Evolutionary conservation across 2,113 vertebrate species (phyloP).

Genomic region (Gallinago undulata): DNA sequence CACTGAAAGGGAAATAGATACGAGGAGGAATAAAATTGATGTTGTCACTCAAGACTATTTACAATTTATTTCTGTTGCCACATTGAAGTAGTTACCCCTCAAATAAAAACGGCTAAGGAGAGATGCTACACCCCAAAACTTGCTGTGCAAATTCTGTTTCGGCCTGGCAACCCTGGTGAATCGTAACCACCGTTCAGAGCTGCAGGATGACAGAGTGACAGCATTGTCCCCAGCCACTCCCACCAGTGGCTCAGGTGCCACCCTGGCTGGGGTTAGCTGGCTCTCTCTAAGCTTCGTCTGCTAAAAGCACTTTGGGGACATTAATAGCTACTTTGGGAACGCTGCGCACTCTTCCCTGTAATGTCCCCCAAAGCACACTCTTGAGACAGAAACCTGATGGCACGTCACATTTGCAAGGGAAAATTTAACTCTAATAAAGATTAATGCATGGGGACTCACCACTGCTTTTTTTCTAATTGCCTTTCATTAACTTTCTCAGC

Average conservation of each 20-base stretch:
- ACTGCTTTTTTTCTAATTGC: neutral
- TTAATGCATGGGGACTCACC: neutral
- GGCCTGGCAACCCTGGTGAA: neutral
- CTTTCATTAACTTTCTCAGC: neutral
- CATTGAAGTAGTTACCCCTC: neutral
- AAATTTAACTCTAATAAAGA: neutral
- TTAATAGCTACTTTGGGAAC: neutral
- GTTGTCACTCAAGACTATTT: neutral
- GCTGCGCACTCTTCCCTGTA: neutral
- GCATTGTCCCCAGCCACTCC: neutral
- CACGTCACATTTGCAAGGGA: neutral
- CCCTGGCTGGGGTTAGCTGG: neutral
- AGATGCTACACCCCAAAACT: neutral
- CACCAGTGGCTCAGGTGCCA: neutral
- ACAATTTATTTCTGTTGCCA: neutral
- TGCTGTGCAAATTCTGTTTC: neutral
- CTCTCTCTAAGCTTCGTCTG: neutral
- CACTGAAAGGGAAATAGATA: neutral
- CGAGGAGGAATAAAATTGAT: neutral
- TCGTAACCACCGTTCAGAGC: accelerated
- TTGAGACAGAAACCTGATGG: neutral
- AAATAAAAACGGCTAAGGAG: neutral
- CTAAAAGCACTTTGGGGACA: neutral
- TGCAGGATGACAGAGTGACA: neutral
- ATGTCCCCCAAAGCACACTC: neutral